Conservation (phyloP, 2,113 vertebrate species). For the Platichthys stellatus region DNA sequence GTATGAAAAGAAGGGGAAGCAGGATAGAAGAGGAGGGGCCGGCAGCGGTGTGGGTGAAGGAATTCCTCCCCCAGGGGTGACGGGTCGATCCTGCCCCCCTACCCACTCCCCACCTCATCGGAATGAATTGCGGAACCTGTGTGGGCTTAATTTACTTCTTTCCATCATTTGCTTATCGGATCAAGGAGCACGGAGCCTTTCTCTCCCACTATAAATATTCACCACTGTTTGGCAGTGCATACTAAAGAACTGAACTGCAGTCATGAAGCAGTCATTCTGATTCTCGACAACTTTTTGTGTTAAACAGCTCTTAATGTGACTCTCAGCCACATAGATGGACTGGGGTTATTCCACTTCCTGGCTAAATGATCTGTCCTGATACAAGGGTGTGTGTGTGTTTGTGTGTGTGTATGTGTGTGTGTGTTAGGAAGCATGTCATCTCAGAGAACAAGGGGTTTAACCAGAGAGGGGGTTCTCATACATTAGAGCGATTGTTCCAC, state of each 20-base stretch:
- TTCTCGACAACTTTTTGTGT: constrained; percentile 24
- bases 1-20: constrained; percentile 45
- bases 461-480: constrained; percentile 30
- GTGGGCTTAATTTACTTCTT: constrained; percentile 73
- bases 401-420: constrained; percentile 27
- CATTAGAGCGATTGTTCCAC: constrained; percentile 67
- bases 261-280: constrained; percentile 15
- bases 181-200: constrained; percentile 35
- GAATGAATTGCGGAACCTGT: constrained; percentile 74
- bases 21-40: constrained; percentile 9
- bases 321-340: constrained; percentile 1
- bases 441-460: constrained; percentile 22
- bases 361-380: constrained; percentile 19
- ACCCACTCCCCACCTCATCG: constrained; percentile 33
- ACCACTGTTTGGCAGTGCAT: constrained; percentile 38
- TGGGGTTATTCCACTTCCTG: constrained; percentile 45
- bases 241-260: constrained; percentile 42
- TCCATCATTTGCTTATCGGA: constrained; percentile 70
- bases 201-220: constrained; percentile 61
- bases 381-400: constrained; percentile 27
- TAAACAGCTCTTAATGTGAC: constrained; percentile 14
- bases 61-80: constrained; percentile 74
- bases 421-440: constrained; percentile 48
- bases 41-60: constrained; percentile 67
- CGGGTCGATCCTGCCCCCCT: constrained; percentile 56